These are phyloP conservation scores for Tenthredo notha DNA, from an alignment of 2,888 invertebrate species.

Conservation along the genomic window DNA sequence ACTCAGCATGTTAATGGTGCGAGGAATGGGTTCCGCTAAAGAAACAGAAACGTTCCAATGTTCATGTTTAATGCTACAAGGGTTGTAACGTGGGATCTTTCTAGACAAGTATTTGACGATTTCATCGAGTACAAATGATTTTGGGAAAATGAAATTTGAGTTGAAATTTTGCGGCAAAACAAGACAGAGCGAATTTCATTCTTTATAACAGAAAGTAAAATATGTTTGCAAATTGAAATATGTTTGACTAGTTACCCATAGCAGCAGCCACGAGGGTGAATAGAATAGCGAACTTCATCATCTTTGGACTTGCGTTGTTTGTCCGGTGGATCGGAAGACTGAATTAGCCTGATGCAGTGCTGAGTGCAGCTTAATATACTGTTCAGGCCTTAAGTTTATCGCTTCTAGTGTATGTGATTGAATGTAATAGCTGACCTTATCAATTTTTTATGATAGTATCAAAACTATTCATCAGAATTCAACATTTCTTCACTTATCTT, in stretches of 20 bases:
- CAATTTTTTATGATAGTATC: background rate
- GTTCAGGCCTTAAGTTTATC: background rate
- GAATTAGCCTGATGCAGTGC: background rate
- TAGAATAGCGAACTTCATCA: constrained; percentile 51
- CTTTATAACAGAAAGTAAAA: background rate
- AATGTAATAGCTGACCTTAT: constrained; percentile 74
- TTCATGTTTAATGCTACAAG: background rate
- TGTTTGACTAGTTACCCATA: constrained; percentile 34
- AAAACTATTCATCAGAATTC: background rate
- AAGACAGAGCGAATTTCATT: background rate
- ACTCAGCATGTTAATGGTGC: constrained; percentile 9
- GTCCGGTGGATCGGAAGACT: background rate
- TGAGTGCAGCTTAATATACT: background rate
- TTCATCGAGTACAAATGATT: too few species aligned
- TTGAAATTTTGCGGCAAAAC: background rate
- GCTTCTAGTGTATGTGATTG: too few species aligned
- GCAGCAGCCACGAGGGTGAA: background rate
- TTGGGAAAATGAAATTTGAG: too few species aligned
- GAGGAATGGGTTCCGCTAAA: background rate
- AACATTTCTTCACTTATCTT: background rate
- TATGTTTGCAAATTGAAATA: background rate
- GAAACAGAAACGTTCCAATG: background rate
- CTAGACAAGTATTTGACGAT: background rate
- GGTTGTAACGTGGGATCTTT: background rate
- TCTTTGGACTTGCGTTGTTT: constrained; percentile 46